A percentile compares a stretch with the other conserved stretches of the same genome.
Evolutionary conservation across 2,797 vertebrate species (phyloP).

Genomic region (Oophaga sylvatica): DNA sequence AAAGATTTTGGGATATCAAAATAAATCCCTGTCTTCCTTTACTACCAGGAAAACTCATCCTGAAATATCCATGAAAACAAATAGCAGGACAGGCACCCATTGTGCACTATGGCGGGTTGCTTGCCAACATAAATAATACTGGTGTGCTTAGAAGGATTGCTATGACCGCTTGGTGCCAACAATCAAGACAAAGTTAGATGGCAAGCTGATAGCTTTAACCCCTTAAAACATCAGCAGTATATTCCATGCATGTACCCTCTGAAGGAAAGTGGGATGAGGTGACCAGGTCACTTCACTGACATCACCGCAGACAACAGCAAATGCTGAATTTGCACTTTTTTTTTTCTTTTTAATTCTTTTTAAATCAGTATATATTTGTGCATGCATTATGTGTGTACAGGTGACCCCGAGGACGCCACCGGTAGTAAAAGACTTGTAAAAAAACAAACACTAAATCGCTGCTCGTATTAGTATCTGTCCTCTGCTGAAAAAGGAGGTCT

Average conservation of each 20-base stretch:
- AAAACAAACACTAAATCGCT: conserved; percentile 29
- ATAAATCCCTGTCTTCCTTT: conserved; percentile 28
- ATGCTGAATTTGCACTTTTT: conserved; percentile 56
- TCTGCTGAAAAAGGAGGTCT: not conserved
- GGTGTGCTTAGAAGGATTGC: conserved; percentile 4
- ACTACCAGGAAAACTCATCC: conserved; percentile 45
- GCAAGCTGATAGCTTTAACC: conserved; percentile 27
- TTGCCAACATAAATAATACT: conserved; percentile 48
- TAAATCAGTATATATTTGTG: conserved; percentile 38
- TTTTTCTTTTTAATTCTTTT: not conserved
- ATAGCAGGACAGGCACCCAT: conserved; percentile 4
- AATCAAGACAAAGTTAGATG: not conserved
- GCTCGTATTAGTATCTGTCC: conserved; percentile 17
- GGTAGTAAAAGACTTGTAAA: conserved; percentile 27
- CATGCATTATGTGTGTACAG: conserved; percentile 12
- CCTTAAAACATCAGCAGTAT: not conserved
- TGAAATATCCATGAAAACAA: conserved; percentile 41
- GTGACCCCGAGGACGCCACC: not conserved
- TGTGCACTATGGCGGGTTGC: not conserved
- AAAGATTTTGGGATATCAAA: conserved; percentile 34
- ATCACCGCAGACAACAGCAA: conserved; percentile 32
- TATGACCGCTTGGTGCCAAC: conserved; percentile 6
- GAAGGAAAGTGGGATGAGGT: not conserved
- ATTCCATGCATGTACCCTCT: not conserved
- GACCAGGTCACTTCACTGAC: not conserved